Percentiles rank a stretch among this genome's conserved stretches.
These are phyloP conservation scores for Diadumene lineata DNA, from an alignment of 92 coral and sea anemone species.

Conservation along the genomic window DNA sequence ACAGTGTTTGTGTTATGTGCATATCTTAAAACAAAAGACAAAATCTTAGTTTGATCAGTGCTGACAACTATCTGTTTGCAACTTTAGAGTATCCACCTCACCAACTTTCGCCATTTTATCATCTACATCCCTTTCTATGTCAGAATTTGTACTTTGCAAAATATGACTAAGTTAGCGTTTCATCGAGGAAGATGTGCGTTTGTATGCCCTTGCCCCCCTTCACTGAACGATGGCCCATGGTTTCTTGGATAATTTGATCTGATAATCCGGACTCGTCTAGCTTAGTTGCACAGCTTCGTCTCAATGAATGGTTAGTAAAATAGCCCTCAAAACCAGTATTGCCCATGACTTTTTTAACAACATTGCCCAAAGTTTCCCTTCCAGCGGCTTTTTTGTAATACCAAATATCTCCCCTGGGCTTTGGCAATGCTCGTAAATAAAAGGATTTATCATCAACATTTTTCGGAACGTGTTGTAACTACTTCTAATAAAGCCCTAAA, in stretches of 20 bases:
- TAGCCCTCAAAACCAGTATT: conserved; percentile 24
- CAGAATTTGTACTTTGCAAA: background rate
- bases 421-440: conserved; percentile 38
- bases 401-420: conserved; percentile 40
- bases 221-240: conserved; percentile 47
- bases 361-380: conserved; percentile 41
- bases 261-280: background rate
- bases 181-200: conserved; percentile 34
- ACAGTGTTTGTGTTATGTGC: too few species aligned
- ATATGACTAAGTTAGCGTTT: conserved; percentile 16
- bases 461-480: conserved; percentile 5
- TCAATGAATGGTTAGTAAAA: conserved; percentile 24
- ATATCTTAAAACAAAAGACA: too few species aligned
- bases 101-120: background rate
- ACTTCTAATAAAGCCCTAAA: conserved; percentile 30
- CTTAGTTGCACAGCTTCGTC: conserved; percentile 21
- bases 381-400: conserved; percentile 44
- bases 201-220: conserved; percentile 54
- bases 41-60: conserved; percentile 6
- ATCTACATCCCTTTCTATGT: background rate
- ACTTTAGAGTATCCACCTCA: background rate
- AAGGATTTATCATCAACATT: conserved; percentile 25
- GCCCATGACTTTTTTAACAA: conserved; percentile 37
- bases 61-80: conserved; percentile 5
- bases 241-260: conserved; percentile 46